Conservation (phyloP, 2,797 vertebrate genomes). For the Girardinus metallicus region DNA sequence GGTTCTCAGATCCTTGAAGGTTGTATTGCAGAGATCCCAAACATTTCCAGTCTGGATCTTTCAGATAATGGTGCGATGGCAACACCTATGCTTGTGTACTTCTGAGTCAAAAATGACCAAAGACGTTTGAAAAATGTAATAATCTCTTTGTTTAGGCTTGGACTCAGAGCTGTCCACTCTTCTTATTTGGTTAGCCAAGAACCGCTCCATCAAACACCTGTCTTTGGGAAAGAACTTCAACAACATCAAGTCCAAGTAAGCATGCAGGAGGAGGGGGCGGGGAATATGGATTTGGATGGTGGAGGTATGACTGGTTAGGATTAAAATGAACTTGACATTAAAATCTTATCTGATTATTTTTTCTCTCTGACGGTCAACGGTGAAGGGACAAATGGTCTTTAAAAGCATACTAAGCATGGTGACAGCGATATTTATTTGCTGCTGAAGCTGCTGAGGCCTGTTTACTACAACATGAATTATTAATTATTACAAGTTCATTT, state of each 20-base stretch:
- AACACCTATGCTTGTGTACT: not conserved
- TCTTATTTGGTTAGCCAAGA: constrained; percentile 96
- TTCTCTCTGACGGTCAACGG: not conserved
- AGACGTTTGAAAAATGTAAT: not conserved
- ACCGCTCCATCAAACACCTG: constrained; percentile 94
- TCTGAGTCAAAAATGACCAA: not conserved
- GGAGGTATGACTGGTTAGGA: not conserved
- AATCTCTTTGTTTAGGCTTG: constrained; percentile 80
- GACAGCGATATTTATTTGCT: not conserved
- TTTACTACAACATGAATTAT: not conserved
- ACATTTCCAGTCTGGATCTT: constrained; percentile 95
- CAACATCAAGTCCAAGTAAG: constrained; percentile 98
- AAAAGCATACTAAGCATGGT: not conserved
- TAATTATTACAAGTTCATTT: not conserved
- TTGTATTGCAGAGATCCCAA: constrained; percentile 97
- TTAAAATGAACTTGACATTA: not conserved
- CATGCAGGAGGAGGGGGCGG: constrained; percentile 1
- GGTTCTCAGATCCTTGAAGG: constrained; percentile 98
- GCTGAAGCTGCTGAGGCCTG: not conserved
- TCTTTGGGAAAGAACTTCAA: constrained; percentile 98
- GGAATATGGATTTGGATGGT: not conserved
- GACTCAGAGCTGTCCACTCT: constrained; percentile 95
- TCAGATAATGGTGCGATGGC: constrained; percentile 92
- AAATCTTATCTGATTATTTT: not conserved
- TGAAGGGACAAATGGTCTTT: not conserved